Evolutionary conservation across 2,888 invertebrate genomes (phyloP), one percentile per base, ranked within the genome.

Genomic region (Lomographa bimaculata): DNA sequence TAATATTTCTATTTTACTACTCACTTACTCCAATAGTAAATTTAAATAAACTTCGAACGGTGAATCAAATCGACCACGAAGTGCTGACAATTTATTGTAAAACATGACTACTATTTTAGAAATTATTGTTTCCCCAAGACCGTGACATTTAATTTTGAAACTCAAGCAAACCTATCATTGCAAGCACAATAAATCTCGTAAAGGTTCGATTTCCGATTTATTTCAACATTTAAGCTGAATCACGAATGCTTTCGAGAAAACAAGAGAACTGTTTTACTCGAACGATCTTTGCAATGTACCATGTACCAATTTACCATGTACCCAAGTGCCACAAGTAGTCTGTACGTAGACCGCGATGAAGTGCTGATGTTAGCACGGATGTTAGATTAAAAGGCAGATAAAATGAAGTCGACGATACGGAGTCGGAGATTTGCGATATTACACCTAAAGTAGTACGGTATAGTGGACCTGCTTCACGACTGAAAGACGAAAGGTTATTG

Each of bases 261-360:
- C 85, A 85, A 67, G 82, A 76, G 74, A 86, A 86, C 72, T 79
- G 80, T 79, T 85, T 87, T 82, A 86, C 77, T 74, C 66, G 69
- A 74, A 78, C 45, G 45, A 39, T 44, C 38, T 41, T 24, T 46
- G 38, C 37, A 32, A 42, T 42, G 50, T 50, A 39, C 12, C 34
- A n/a, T n/a, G 14, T 11, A 42, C 29, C 8, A 10, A 16, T 19
- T 28, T 38, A 7, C 5, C 14, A 16, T 19, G 32, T 38, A 7
- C 5, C 14, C 5, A 23, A 18, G 7, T 28, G 14, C 23, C 5
- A 14, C 38, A 26, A 27, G 43, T 46, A 28, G 32, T 37, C 32
- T 14, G 20, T 30, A 5, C 23, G 26, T 38, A 32, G 33, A 23
- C 38, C 44, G 37, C 21, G 47, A 54, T 48, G 49, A 46, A 52